Percentiles rank a stretch among this genome's conserved stretches.
Evolutionary conservation across 2,113 vertebrate species (phyloP).

Genomic region (Strigops habroptila): DNA sequence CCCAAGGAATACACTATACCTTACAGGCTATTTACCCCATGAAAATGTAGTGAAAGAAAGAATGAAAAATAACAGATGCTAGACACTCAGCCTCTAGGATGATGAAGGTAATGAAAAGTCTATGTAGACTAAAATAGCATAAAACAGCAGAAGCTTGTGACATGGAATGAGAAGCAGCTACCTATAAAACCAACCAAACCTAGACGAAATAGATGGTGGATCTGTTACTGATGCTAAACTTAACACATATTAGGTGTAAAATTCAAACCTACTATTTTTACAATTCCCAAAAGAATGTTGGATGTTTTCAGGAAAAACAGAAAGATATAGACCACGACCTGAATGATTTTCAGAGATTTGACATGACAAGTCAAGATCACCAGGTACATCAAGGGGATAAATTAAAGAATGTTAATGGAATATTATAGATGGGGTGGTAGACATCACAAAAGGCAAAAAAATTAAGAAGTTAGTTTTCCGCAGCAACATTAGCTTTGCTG

Average conservation of each 20-base stretch:
- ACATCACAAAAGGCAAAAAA: not conserved
- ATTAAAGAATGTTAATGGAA: not conserved
- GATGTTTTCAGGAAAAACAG: not conserved
- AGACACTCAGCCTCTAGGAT: not conserved
- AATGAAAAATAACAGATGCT: not conserved
- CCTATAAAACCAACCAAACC: not conserved
- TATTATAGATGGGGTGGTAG: not conserved
- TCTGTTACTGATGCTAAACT: not conserved
- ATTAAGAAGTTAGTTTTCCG: not conserved
- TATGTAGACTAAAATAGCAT: not conserved
- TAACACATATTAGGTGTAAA: not conserved
- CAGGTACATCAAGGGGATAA: not conserved
- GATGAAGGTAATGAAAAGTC: not conserved
- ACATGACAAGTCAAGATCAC: not conserved
- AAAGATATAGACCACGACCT: not conserved
- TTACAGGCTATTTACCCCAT: not conserved
- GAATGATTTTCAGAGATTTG: not conserved
- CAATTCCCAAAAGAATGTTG: not conserved
- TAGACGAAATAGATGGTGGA: not conserved
- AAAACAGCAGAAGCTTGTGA: not conserved
- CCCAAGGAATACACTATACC: not conserved
- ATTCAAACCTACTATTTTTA: not conserved
- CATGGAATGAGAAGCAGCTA: not conserved
- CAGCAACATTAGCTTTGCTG: not conserved
- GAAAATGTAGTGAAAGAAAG: not conserved